phyloP scores from a whole-genome alignment of 1,140 invertebrate genomes.

The Brachionus calyciflorus region DNA sequence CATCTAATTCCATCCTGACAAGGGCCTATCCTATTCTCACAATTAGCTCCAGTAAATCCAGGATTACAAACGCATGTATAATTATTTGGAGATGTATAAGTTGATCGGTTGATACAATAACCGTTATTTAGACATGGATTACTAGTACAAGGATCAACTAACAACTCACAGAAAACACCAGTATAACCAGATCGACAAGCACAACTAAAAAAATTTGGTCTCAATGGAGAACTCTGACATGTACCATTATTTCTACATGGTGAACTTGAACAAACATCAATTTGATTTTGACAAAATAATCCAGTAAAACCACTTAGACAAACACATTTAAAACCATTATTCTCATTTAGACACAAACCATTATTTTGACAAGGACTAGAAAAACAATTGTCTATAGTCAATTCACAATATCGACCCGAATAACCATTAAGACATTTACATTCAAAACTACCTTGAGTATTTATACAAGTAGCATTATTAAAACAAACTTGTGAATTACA shows the following conservation, averaged over 20 bases:
- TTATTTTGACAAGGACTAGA: conserved; percentile 50
- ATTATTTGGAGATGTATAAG: background rate
- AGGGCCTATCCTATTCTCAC: conserved; percentile 75
- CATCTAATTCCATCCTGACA: conserved; percentile 55
- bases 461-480: conserved; percentile 46
- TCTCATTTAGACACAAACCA: conserved; percentile 49
- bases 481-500: conserved; percentile 18
- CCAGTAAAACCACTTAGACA: conserved; percentile 31
- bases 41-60: conserved; percentile 77
- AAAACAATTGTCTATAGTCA: conserved; percentile 54
- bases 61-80: conserved; percentile 12
- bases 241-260: conserved; percentile 88
- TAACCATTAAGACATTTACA: conserved; percentile 49
- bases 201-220: conserved; percentile 47
- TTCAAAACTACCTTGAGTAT: conserved; percentile 46
- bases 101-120: conserved; percentile 56
- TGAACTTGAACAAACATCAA: background rate
- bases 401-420: conserved; percentile 47
- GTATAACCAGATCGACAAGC: conserved; percentile 48
- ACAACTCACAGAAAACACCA: conserved; percentile 72
- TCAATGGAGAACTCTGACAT: conserved; percentile 63
- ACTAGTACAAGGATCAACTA: conserved; percentile 69
- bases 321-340: background rate
- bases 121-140: conserved; percentile 71
- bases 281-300: background rate